phyloP scores from a whole-genome alignment of 2,888 invertebrate species.

The Thecocarcelia acutangulata region DNA sequence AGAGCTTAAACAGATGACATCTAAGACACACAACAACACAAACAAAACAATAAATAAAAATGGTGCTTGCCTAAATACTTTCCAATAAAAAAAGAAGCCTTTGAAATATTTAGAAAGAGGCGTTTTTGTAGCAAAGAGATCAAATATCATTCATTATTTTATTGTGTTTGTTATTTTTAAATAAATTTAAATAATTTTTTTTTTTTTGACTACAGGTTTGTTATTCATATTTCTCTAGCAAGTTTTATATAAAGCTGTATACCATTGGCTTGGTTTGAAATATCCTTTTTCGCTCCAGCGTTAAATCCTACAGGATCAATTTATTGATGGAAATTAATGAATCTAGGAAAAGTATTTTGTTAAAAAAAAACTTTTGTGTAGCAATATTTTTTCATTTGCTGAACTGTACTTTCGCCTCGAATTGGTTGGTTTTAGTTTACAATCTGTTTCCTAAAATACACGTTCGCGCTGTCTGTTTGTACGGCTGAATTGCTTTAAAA shows the following conservation, averaged over 20 bases:
- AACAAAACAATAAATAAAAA: conserved; percentile 8
- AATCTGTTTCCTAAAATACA: conserved; percentile 11
- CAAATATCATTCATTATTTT: conserved; percentile 4
- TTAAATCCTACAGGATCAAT: conserved; percentile 64
- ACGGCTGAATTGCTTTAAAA: conserved; percentile 40
- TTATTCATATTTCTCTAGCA: not conserved
- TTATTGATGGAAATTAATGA: conserved; percentile 68
- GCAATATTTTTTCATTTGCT: not conserved
- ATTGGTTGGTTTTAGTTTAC: not conserved
- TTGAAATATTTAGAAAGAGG: not conserved
- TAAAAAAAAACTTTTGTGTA: not conserved
- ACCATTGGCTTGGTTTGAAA: too few species aligned
- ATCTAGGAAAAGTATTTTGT: conserved; percentile 28
- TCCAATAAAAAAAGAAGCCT: not conserved
- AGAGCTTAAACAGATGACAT: conserved; percentile 71
- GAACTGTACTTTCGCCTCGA: conserved; percentile 45
- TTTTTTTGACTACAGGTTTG: not conserved
- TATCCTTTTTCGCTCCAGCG: not conserved
- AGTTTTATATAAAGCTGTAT: not conserved
- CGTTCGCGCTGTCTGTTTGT: conserved; percentile 21
- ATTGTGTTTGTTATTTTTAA: not conserved
- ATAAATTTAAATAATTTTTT: not conserved
- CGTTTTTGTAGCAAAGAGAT: not conserved
- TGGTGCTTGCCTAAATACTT: not conserved
- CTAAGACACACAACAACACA: conserved; percentile 39